Evolutionary conservation across 92 coral and sea anemone genomes (phyloP).

Genomic region (Siderastrea siderea): DNA sequence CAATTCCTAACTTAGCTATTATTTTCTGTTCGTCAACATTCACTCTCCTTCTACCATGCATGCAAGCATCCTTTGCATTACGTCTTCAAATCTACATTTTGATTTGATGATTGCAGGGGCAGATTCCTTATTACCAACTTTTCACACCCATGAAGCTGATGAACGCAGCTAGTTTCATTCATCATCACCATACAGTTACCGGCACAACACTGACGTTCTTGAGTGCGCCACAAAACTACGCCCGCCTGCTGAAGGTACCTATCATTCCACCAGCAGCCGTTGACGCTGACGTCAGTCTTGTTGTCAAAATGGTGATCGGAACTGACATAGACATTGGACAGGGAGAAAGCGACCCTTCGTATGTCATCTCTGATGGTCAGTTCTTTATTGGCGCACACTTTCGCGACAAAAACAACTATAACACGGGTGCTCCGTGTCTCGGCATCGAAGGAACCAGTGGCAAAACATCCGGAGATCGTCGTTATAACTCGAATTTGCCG

Average conservation of each 20-base stretch:
- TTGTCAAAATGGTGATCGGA: conserved; percentile 2
- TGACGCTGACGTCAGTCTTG: neutral
- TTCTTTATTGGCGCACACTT: neutral
- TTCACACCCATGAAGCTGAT: conserved; percentile 17
- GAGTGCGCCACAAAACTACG: neutral
- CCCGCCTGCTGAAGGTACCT: neutral
- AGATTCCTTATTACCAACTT: conserved; percentile 6
- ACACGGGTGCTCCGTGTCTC: neutral
- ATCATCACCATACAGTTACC: conserved; percentile 20
- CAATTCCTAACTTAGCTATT: too few relatives aligned
- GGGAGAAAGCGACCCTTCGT: conserved; percentile 10
- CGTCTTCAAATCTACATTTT: too few relatives aligned
- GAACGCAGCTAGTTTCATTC: neutral
- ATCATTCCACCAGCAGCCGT: neutral
- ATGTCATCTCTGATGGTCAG: conserved; percentile 3
- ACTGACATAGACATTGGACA: neutral
- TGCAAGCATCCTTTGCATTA: too few relatives aligned
- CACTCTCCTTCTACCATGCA: too few relatives aligned
- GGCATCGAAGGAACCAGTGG: neutral
- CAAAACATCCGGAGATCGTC: neutral
- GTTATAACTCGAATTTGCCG: neutral
- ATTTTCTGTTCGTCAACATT: too few relatives aligned
- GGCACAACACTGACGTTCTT: neutral
- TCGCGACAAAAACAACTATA: conserved; percentile 1
- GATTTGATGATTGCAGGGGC: neutral